phyloP scores from a whole-genome alignment of 2,888 invertebrate genomes.

The Hirtodrosophila cameraria region DNA sequence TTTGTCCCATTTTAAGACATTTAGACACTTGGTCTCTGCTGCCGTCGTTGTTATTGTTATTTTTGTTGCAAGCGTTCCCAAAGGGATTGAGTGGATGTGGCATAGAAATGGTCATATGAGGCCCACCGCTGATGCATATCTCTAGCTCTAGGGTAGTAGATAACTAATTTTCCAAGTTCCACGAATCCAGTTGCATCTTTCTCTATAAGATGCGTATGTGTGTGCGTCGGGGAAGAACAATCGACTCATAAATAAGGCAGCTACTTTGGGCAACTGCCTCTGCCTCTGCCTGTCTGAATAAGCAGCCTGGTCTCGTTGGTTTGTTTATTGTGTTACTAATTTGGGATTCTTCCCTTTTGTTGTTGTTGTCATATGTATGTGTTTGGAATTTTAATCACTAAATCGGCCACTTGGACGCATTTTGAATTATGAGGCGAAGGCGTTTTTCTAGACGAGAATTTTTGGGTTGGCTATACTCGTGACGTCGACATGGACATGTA shows the following conservation, averaged over 20 bases:
- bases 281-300: constrained; percentile 37
- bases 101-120: constrained; percentile 52
- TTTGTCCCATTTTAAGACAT: constrained; percentile 76
- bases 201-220: constrained; percentile 22
- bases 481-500: constrained; percentile 46
- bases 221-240: constrained; percentile 40
- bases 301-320: constrained; percentile 55
- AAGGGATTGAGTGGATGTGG: constrained; percentile 53
- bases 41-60: constrained; percentile 38
- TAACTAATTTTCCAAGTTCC: constrained; percentile 73
- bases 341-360: constrained; percentile 69
- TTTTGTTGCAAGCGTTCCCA: constrained; percentile 66
- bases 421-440: constrained; percentile 74
- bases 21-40: constrained; percentile 56
- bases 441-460: constrained; percentile 42
- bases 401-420: constrained; percentile 62
- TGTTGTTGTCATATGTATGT: constrained; percentile 53
- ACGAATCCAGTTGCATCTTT: constrained; percentile 73
- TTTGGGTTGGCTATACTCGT: constrained; percentile 55
- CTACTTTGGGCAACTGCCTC: constrained; percentile 64
- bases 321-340: constrained; percentile 80
- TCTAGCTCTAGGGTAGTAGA: constrained; percentile 57
- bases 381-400: constrained; percentile 76
- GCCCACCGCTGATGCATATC: constrained; percentile 63
- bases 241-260: constrained; percentile 74